Evolutionary conservation across 2,113 vertebrate species (phyloP).

Genomic region (Felis chaus): DNA sequence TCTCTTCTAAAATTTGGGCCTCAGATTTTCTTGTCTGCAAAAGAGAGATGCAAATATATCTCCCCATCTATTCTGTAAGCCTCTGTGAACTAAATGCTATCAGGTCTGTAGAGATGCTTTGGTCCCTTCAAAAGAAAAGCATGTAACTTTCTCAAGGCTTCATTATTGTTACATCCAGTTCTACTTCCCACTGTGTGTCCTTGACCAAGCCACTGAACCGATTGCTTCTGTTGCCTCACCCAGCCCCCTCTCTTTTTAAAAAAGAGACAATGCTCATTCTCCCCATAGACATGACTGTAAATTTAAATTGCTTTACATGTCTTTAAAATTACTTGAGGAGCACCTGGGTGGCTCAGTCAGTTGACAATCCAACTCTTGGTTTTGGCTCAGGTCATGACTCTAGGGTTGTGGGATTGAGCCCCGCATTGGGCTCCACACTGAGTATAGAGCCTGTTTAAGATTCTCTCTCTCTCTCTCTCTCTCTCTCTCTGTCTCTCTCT

Average conservation of each 20-base stretch:
- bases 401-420: no score
- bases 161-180: neutral
- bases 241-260: neutral
- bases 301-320: slow-evolving; percentile 36
- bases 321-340: slow-evolving; percentile 5
- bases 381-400: no score
- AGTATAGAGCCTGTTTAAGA: no score
- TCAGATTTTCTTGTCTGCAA: neutral
- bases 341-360: no score
- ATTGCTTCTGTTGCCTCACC: neutral
- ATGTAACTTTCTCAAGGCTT: neutral
- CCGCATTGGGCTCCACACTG: no score
- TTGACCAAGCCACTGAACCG: neutral
- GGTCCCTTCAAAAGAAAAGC: neutral
- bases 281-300: neutral
- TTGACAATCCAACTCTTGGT: no score
- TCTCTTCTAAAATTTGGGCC: neutral
- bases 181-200: neutral
- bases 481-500: no score
- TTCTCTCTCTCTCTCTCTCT: no score
- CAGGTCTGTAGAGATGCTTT: neutral
- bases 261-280: neutral
- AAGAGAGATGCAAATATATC: neutral
- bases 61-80: neutral
- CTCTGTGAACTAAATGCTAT: slow-evolving; percentile 8